Conservation (phyloP, 2,113 vertebrate species). For the Heterochromis multidens region DNA sequence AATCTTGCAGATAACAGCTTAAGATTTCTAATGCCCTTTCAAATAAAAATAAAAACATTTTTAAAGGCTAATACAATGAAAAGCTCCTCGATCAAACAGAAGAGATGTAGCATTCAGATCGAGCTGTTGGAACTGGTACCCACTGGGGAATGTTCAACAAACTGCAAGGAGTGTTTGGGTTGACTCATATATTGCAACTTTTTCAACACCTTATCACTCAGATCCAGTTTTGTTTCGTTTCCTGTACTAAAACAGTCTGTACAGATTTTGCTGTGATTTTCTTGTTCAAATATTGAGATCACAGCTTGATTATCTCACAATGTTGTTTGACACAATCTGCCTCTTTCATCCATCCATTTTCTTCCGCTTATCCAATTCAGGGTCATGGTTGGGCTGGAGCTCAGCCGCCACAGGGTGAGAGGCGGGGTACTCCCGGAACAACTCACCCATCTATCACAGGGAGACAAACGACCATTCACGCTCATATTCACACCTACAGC, state of each 20-base stretch:
- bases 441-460: too few relatives aligned
- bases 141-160: conserved; percentile 40
- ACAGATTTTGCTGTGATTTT: neutral
- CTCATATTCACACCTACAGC: too few relatives aligned
- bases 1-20: neutral
- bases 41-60: neutral
- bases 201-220: neutral
- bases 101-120: neutral
- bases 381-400: too few relatives aligned
- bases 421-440: too few relatives aligned
- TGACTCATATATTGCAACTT: neutral
- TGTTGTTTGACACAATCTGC: neutral
- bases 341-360: neutral
- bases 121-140: neutral
- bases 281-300: neutral
- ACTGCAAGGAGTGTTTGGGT: conserved; percentile 4
- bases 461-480: too few relatives aligned
- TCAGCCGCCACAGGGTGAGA: too few relatives aligned
- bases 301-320: neutral
- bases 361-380: too few relatives aligned
- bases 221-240: neutral
- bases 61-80: neutral
- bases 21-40: neutral
- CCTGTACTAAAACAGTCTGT: neutral
- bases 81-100: neutral